Conservation (phyloP, 2,797 vertebrate species). For the Onychomys torridus region DNA sequence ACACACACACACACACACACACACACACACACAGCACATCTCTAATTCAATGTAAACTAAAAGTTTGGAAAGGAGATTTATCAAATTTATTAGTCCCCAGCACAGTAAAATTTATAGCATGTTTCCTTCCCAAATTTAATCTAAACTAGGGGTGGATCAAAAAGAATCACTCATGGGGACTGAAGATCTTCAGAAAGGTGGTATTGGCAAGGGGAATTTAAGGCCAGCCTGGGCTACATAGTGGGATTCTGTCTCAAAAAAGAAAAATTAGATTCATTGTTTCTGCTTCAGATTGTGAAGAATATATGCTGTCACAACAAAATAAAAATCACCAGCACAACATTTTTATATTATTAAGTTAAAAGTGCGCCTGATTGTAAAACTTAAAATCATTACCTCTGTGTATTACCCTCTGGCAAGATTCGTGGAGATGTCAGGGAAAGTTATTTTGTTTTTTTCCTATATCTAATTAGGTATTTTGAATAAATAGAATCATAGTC, state of each 20-base stretch:
- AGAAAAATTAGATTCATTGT: neutral
- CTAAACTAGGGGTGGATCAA: neutral
- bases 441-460: conserved; percentile 47
- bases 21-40: neutral
- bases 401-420: neutral
- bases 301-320: neutral
- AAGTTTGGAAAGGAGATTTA: neutral
- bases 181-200: neutral
- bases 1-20: neutral
- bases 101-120: neutral
- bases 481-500: conserved; percentile 34
- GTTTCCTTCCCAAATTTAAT: neutral
- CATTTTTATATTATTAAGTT: conserved; percentile 7
- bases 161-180: neutral
- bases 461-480: conserved; percentile 63
- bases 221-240: neutral
- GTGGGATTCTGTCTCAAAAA: neutral
- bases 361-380: conserved; percentile 20
- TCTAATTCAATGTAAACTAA: neutral
- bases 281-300: conserved; percentile 38
- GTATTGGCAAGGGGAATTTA: neutral
- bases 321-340: neutral
- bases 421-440: neutral
- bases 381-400: conserved; percentile 44
- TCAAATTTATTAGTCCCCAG: neutral